Base-by-base conservation (phyloP, 2,113 vertebrate species). In the Halichoeres trimaculatus region DNA sequence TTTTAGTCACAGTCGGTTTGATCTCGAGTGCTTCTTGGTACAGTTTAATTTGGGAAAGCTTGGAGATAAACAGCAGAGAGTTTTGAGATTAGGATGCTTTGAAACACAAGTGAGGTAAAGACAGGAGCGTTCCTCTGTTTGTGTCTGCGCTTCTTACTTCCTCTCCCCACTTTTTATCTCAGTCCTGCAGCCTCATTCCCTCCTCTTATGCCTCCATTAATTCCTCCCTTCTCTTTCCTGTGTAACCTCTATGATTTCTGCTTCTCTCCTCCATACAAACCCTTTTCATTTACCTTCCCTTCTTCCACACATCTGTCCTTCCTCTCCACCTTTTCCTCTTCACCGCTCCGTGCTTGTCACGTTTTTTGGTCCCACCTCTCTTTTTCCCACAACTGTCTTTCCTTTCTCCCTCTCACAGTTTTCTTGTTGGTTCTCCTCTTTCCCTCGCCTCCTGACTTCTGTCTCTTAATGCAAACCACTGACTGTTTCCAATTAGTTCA, bases 401-500 rank as follows among this genome's bases (percentile, higher is more conserved):
- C 41, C 6, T 20, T 19, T 41, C 34, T 34, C 22, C 6, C 41
- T 41, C 24, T 55, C 3, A 22, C 2, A 40, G 19, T 23, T 68
- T 30, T 67, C 48, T 20, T 55, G 4, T n/a, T 53, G 24, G 6
- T 19, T 58, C 45, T 17, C 24, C 30, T 48, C 11, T 56, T 40
- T 47, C 13, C 20, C 13, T 16, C 24, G 22, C 23, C 51, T 8
- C 10, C 34, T 56, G 36, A 48, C 22, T 55, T 48, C 38, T 16
- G 0, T 72, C 58, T 57, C 10, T 20, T 55, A 35, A 76, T 81
- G 24, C 0, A 56, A 79, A 75, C 26, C 63, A 26, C 55, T 40
- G 52, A 67, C 76, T 80, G 70, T 73, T 66, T 80, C 55, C 67
- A 82, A 78, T 75, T 74, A 70, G 70, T 83, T 63, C 17, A 67